Conservation (phyloP, 2,113 vertebrate genomes). For the Mobula birostris region DNA sequence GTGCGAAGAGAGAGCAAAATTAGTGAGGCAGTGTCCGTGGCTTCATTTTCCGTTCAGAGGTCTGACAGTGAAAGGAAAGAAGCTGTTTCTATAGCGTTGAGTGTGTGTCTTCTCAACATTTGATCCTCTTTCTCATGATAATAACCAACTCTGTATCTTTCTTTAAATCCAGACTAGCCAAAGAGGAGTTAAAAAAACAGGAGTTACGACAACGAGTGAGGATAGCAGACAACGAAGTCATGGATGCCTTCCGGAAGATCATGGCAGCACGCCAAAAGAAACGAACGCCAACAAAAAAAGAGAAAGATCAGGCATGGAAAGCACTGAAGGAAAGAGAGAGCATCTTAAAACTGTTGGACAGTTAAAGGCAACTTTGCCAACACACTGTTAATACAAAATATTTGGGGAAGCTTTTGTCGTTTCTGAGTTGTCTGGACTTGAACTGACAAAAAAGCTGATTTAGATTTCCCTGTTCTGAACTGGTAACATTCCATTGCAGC, state of each 20-base stretch:
- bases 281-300: constrained; percentile 92
- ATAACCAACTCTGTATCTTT: not conserved
- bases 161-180: constrained; percentile 66
- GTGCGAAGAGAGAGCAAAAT: no score
- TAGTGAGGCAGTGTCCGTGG: no score
- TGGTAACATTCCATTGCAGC: constrained; percentile 13
- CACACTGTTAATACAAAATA: not conserved
- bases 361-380: constrained; percentile 50
- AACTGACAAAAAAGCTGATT: not conserved
- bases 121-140: not conserved
- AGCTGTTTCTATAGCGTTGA: no score
- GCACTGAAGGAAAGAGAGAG: constrained; percentile 91
- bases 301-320: constrained; percentile 97
- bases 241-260: constrained; percentile 98
- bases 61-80: no score
- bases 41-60: no score
- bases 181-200: constrained; percentile 89
- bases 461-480: not conserved
- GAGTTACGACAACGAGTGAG: constrained; percentile 89
- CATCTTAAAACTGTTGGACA: constrained; percentile 88
- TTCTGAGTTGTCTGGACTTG: not conserved
- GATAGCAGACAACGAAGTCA: constrained; percentile 92
- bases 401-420: not conserved
- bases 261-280: constrained; percentile 98
- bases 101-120: no score